phyloP scores from a whole-genome alignment of 2,888 invertebrate species.

The Nemoura dubitans region DNA sequence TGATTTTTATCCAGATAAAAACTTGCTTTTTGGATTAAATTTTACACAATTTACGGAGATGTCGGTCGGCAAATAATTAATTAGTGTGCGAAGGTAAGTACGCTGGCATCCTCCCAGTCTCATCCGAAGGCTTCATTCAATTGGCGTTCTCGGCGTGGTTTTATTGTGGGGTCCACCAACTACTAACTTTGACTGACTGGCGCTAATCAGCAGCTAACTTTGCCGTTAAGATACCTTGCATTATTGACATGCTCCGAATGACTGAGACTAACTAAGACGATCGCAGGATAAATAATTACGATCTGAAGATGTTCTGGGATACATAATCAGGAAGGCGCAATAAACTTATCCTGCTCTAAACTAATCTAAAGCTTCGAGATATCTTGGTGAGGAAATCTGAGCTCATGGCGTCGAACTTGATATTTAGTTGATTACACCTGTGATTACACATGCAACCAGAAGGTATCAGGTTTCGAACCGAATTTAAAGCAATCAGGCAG shows the following conservation, averaged over 20 bases:
- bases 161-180: background rate
- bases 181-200: slow-evolving; percentile 30
- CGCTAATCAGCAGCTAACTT: slow-evolving; percentile 36
- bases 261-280: slow-evolving; percentile 15
- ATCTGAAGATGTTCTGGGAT: background rate
- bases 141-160: slow-evolving; percentile 24
- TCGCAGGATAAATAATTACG: slow-evolving; percentile 29
- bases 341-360: background rate
- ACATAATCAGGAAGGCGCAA: background rate
- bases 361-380: background rate
- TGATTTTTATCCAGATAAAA: no score
- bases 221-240: slow-evolving; percentile 32
- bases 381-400: background rate
- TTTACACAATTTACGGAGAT: no score
- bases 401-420: background rate
- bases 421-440: background rate
- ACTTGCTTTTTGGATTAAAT: no score
- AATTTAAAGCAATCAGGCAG: no score
- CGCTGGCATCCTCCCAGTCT: no score
- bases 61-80: no score
- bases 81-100: no score
- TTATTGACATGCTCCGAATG: slow-evolving; percentile 33
- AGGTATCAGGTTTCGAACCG: no score
- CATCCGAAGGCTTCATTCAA: background rate
- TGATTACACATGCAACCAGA: background rate